Conservation (phyloP, 2,888 invertebrate genomes). For the Brachylomia viminalis region DNA sequence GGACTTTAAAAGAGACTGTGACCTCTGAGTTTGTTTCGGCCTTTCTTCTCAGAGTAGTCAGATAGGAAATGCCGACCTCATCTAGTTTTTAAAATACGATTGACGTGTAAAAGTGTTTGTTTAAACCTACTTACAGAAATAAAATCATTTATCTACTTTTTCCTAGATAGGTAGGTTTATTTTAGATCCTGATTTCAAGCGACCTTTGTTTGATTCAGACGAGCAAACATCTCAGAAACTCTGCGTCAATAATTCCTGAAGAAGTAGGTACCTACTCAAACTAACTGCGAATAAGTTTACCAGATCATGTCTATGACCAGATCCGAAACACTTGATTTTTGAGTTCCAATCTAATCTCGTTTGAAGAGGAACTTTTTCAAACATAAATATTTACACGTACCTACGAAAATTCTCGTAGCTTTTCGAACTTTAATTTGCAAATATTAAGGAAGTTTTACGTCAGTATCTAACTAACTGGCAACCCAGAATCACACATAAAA, state of each 20-base stretch:
- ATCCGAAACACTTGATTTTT: constrained; percentile 34
- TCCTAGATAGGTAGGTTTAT: too few relatives aligned
- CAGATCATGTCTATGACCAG: constrained; percentile 13
- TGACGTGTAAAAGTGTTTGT: too few relatives aligned
- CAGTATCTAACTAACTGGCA: background rate
- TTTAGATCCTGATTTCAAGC: background rate
- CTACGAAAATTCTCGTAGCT: constrained; percentile 1
- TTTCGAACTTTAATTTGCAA: constrained; percentile 18
- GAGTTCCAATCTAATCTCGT: constrained; percentile 18
- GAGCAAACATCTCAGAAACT: constrained; percentile 39
- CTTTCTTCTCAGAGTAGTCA: too few relatives aligned
- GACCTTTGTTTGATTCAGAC: constrained; percentile 11
- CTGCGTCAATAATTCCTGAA: constrained; percentile 37
- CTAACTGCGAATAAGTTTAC: constrained; percentile 16
- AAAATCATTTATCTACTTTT: too few relatives aligned
- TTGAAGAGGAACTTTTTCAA: constrained; percentile 13
- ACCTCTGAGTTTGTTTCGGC: too few relatives aligned
- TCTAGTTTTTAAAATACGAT: too few relatives aligned
- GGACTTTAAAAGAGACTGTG: too few relatives aligned
- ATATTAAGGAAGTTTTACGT: constrained; percentile 8
- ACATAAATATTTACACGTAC: constrained; percentile 43
- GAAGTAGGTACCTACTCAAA: constrained; percentile 15
- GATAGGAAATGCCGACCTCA: too few relatives aligned
- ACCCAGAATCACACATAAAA: background rate
- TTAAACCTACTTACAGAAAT: too few relatives aligned